Evolutionary conservation across 2,888 invertebrate genomes (phyloP), one percentile per base, ranked within the genome.

Genomic region (Himalopsyche kuldschensis): DNA sequence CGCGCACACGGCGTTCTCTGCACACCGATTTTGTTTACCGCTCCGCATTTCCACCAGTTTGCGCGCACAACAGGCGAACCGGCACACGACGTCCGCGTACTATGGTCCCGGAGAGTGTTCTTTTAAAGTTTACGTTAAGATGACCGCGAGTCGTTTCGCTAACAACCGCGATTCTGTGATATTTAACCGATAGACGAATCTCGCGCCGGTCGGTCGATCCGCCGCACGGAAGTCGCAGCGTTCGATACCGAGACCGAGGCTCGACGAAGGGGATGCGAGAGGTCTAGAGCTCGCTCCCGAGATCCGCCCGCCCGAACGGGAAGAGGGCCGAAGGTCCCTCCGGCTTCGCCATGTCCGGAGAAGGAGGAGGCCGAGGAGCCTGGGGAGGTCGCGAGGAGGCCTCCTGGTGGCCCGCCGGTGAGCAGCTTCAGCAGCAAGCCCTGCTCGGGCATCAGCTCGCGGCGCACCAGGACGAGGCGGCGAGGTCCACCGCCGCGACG

Each of bases 371-470:
- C 69, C 76, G 84, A 17, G 90, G 88, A 87, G 89, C 89, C 84
- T 88, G 89, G 85, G 89, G 88, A 88, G 89, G 89, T 91, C 91
- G 92, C 90, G 91, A 91, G 90, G 91, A 92, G 89, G 90, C 91
- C 91, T 91, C 92, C 90, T 91, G 92, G 92, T 92, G 91, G 91
- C 90, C 91, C 88, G 90, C 90, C 88, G 91, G 88, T 89, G 90
- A 91, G 89, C 87, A 87, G 79, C 86, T 85, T 88, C 92, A 91
- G 88, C 91, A 91, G 88, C 91, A 90, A 89, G 90, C 89, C 88
- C 90, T 90, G 86, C 89, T 89, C 84, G 89, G 89, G 84, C 88
- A 87, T 84, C 87, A 87, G 78, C 89, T 89, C 80, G 89, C 24
- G 30, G 76, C 47, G 48, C 78, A 55, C 20, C 78, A 81, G 55